Evolutionary conservation across 2,888 invertebrate genomes (phyloP), one percentile per base, ranked within the genome.

Genomic region (Clivina fossor): DNA sequence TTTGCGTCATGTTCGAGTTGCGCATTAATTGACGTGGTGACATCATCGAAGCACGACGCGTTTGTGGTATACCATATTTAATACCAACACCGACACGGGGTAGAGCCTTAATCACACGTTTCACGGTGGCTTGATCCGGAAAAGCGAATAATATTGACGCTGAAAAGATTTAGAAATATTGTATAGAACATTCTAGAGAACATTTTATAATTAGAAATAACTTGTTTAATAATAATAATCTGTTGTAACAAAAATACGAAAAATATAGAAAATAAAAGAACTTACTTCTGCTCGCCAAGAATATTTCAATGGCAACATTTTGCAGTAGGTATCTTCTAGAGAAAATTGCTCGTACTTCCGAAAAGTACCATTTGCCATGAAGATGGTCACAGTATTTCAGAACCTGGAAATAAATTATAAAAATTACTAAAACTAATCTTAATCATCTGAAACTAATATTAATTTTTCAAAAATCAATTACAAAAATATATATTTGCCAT

Each of bases 321-420:
- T 99, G 98, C 64, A 99, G 84, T 50, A 99, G 83, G 74, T 98
- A 98, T 37, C 97, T 84, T 2, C 99, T 82, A 7, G 96, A 93
- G 80, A 99, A 99, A 68, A 99, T 96, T 58, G 99, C 99, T 8
- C 99, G 86, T 61, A 99, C 93, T 79, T 99, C 99, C 65, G 93
- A 93, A 80, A 99, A 98, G 79, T 97, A 96, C 99, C 99, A 99
- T 78, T 98, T 95, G 59, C 98, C 98, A 74, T 99, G 98, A 41
- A 97, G 83, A 74, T 96, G 93, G 73, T 99, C 99, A 76, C 98
- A 96, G 78, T 98, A 99, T 69, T 93, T 93, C 65, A 99, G 76
- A 49, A 94, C 90, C 95, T 95, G 85, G 1, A 81, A 79, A 67
- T 15, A 33, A 20, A 47, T 20, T 30, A 22, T 13, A 49, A n/a